Evolutionary conservation across 1,140 invertebrate species (phyloP).

Genomic region (Harlomillsia oculata): DNA sequence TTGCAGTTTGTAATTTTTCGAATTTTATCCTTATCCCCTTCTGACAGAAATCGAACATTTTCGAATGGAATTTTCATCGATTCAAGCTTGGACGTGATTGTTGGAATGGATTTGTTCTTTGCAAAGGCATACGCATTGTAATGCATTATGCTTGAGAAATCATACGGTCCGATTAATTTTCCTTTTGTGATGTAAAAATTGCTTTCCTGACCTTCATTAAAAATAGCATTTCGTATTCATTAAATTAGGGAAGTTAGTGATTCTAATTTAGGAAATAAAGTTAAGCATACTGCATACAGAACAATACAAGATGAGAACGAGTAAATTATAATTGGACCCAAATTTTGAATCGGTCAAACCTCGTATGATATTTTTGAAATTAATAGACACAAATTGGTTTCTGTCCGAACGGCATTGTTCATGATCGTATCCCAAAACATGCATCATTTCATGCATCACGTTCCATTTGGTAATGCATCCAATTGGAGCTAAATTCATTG

Average conservation of each 20-base stretch:
- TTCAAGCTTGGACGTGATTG: conserved; percentile 1
- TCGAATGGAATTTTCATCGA: too few relatives aligned
- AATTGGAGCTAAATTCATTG: conserved; percentile 1
- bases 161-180: not conserved
- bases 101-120: not conserved
- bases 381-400: conserved; percentile 26
- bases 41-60: too few relatives aligned
- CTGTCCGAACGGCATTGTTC: conserved; percentile 31
- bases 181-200: not conserved
- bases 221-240: too few relatives aligned
- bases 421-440: conserved; percentile 30
- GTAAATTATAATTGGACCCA: not conserved
- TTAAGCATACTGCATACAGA: not conserved
- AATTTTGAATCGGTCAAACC: not conserved
- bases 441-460: conserved; percentile 27
- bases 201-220: not conserved
- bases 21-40: too few relatives aligned
- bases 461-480: conserved; percentile 18
- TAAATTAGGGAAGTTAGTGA: not conserved
- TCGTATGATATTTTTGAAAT: conserved; percentile 11
- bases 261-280: not conserved
- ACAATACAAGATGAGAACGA: not conserved
- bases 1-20: too few relatives aligned
- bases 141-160: conserved; percentile 1
- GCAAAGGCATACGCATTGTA: conserved; percentile 4